Conservation (phyloP, 2,113 vertebrate species). For the Stegostoma tigrinum region DNA sequence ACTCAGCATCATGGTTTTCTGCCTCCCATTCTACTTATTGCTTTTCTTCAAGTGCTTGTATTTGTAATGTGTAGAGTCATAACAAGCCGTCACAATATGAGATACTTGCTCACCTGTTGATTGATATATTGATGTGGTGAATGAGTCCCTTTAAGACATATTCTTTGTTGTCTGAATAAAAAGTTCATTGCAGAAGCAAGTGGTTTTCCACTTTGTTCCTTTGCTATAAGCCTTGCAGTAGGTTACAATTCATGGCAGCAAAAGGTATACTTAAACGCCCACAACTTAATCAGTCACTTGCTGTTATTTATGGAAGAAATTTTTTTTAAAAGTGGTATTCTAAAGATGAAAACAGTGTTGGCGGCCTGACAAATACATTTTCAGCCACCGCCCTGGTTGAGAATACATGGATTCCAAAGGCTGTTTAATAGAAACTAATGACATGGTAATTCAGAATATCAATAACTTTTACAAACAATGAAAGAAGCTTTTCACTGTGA, state of each 20-base stretch:
- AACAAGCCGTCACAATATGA: background rate
- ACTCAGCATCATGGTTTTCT: background rate
- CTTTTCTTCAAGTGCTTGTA: background rate
- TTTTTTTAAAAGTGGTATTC: background rate
- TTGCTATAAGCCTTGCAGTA: background rate
- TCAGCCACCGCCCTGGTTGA: background rate
- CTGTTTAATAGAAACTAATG: background rate
- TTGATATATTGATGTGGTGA: background rate
- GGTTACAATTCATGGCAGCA: background rate
- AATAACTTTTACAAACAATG: background rate
- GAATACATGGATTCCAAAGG: background rate
- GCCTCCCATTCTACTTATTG: background rate
- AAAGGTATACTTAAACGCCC: background rate
- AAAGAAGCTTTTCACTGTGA: background rate
- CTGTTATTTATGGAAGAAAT: background rate
- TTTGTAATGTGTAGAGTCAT: too few relatives aligned
- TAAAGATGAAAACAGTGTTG: background rate
- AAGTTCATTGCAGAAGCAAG: background rate
- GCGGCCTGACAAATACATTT: background rate
- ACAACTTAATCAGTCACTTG: background rate
- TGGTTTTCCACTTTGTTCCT: background rate
- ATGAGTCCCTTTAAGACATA: background rate
- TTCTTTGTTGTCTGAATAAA: background rate
- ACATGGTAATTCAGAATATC: background rate
- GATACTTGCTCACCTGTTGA: background rate